Percentiles rank a stretch among this genome's conserved stretches.
Evolutionary conservation across 2,113 vertebrate genomes (phyloP).

Genomic region (Oplegnathus fasciatus): DNA sequence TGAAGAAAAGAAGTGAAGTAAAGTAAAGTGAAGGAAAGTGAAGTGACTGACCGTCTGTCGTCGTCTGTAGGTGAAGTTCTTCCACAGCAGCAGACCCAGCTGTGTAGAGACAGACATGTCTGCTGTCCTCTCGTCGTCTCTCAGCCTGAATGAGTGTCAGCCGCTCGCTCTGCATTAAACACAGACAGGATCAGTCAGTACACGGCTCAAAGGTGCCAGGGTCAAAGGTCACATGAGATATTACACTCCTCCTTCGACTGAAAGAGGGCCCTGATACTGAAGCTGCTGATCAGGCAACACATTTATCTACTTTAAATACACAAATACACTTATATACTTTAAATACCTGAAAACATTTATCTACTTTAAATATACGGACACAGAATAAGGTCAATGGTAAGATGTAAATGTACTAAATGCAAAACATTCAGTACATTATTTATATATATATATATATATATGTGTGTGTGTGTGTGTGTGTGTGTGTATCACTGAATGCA

Average conservation of each 20-base stretch:
- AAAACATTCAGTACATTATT: no score
- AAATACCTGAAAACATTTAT: no score
- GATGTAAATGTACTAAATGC: no score
- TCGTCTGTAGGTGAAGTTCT: constrained; percentile 95
- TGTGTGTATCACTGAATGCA: no score
- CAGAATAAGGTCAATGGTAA: no score
- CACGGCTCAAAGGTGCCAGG: constrained; percentile 66
- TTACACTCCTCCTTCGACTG: background rate
- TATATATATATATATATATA: no score
- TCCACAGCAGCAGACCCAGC: constrained; percentile 96
- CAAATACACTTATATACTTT: no score
- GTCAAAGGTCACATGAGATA: constrained; percentile 66
- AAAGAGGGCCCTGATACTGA: constrained; percentile 11
- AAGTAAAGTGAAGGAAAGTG: no score
- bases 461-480: no score
- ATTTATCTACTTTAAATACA: no score
- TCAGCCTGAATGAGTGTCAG: constrained; percentile 72
- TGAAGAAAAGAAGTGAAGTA: no score
- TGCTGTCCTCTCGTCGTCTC: constrained; percentile 59
- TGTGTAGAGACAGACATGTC: constrained; percentile 93
- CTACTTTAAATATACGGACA: no score
- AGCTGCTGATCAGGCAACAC: constrained; percentile 37
- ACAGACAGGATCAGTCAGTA: constrained; percentile 38
- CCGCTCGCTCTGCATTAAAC: constrained; percentile 32
- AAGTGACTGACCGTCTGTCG: constrained; percentile 85